Percentiles rank a stretch among this genome's conserved stretches.
phyloP scores from a whole-genome alignment of 2,888 invertebrate genomes.

The Spodoptera littoralis region DNA sequence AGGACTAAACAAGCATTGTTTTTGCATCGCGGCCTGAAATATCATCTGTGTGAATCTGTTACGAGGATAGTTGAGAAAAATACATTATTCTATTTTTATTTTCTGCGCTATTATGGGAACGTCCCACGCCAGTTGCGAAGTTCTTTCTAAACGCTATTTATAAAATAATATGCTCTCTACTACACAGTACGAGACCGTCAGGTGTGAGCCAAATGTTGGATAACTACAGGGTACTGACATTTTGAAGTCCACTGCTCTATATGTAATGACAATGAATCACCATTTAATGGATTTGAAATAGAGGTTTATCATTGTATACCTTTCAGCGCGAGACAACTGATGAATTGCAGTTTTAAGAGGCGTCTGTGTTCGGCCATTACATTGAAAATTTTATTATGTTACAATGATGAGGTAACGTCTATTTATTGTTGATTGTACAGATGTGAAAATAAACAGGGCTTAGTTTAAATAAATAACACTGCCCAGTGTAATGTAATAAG shows the following conservation, averaged over 20 bases:
- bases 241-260: constrained; percentile 38
- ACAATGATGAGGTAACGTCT: constrained; percentile 19
- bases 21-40: constrained; percentile 42
- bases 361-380: constrained; percentile 15
- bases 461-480: constrained; percentile 16
- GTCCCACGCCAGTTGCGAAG: constrained; percentile 69
- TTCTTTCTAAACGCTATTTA: constrained; percentile 66
- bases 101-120: constrained; percentile 59
- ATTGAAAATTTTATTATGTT: constrained; percentile 29
- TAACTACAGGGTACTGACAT: constrained; percentile 56
- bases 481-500: constrained; percentile 11
- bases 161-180: constrained; percentile 45
- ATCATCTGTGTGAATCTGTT: constrained; percentile 45
- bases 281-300: constrained; percentile 43
- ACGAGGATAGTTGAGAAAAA: constrained; percentile 52
- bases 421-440: constrained; percentile 24
- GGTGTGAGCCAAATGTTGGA: constrained; percentile 67
- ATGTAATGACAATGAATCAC: constrained; percentile 55
- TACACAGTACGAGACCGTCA: constrained; percentile 47
- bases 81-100: constrained; percentile 65
- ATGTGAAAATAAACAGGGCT: constrained; percentile 24
- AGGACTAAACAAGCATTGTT: constrained; percentile 53
- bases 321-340: constrained; percentile 17
- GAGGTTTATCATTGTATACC: constrained; percentile 20
- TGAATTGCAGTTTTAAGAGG: constrained; percentile 26